Percentiles rank a stretch among this genome's conserved stretches.
phyloP scores from a whole-genome alignment of 2,888 invertebrate species.

The Colostygia pectinataria region DNA sequence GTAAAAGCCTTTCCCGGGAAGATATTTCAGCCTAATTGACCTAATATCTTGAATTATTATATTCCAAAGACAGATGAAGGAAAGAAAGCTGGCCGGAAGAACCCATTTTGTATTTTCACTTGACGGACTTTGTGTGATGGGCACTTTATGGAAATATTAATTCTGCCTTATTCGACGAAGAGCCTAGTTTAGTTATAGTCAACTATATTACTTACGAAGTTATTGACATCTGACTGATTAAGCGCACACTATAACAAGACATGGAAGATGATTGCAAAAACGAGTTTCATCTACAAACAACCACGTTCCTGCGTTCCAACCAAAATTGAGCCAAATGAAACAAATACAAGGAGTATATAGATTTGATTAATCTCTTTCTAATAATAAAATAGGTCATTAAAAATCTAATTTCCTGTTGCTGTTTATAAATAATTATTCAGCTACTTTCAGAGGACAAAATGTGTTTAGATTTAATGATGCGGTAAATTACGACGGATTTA shows the following conservation, averaged over 20 bases:
- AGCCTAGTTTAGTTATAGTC: not conserved
- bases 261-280: conserved; percentile 36
- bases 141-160: conserved; percentile 8
- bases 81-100: conserved; percentile 16
- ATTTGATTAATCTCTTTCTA: conserved; percentile 15
- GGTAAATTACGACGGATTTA: conserved; percentile 27
- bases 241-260: conserved; percentile 35
- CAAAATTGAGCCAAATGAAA: conserved; percentile 11
- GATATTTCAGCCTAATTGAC: conserved; percentile 20
- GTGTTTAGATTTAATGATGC: conserved; percentile 35
- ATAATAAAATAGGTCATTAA: conserved; percentile 41
- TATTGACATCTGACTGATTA: conserved; percentile 43
- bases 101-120: conserved; percentile 21
- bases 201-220: conserved; percentile 48
- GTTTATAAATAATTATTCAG: conserved; percentile 36
- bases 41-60: conserved; percentile 21
- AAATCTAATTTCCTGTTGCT: conserved; percentile 55
- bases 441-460: conserved; percentile 34
- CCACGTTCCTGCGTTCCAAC: conserved; percentile 1
- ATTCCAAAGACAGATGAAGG: conserved; percentile 19
- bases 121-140: conserved; percentile 19
- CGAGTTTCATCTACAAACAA: conserved; percentile 9
- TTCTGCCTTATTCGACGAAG: not conserved
- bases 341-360: conserved; percentile 10
- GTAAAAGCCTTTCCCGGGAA: conserved; percentile 8